Evolutionary conservation across 2,888 invertebrate species (phyloP), one percentile per base, ranked within the genome.

Genomic region (Lacanobia wlatinum): DNA sequence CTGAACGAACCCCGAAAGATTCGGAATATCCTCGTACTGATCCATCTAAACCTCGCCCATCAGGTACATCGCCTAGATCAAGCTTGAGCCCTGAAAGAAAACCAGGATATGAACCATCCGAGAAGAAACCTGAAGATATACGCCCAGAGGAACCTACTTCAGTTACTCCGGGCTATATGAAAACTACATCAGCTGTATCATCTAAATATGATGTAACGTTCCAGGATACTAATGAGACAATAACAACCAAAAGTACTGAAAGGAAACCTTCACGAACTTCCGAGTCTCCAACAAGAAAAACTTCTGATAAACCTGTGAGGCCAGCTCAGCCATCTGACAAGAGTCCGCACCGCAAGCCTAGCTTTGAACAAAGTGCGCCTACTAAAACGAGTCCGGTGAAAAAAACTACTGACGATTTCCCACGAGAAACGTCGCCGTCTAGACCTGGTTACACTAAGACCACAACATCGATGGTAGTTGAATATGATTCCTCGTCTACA

Each of bases 11-110:
- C 14, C n/a, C 70, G 21, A 79, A 76, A 63, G 55, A 59, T 43
- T 70, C 43, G 0, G 48, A 67, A 16, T 40, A 28, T 50, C 48
- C 59, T 16, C 50, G 56, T 38, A 59, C 34, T 10, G n/a, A 60
- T 59, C 38, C 74, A 18, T 38, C 63, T 3, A 83, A 76, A 38
- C 46, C 53, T 48, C 59, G 40, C 43, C 53, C 66, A 61, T 66
- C 69, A 10, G 63, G 40, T 56, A 74, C 60, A 21, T 86, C 83
- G 43, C 70, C 76, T 48, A 80, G 72, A 66, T 61, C 76, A 28
- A 83, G 76, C 34, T 48, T 72, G 8, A 87, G 83, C 55, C 84
- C 85, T 59, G 83, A 85, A 61, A 81, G 69, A 43, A 83, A 76
- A 43, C 68, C 71, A 64, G 50, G 56, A 52, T 55, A 64, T 63